Base-by-base conservation (phyloP, 92 coral and sea anemone genomes). In the Galaxea fascicularis region DNA sequence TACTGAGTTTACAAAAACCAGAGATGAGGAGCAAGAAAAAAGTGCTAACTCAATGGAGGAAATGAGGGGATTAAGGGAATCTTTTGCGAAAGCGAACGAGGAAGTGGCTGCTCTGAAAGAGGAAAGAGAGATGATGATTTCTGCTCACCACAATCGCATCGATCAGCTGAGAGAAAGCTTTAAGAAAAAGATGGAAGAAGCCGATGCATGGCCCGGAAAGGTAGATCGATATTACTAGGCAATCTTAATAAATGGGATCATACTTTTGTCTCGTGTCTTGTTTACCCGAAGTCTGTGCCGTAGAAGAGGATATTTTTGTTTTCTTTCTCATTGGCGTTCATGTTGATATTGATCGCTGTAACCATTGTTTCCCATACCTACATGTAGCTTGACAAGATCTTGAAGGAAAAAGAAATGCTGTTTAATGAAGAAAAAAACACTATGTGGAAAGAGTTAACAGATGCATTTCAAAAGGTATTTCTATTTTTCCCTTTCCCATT, bases 81-180 rank as follows among this genome's bases (percentile, higher is more conserved):
- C 89, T 0, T 77, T 87, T 10, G 21, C 77, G 25, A 82, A 66
- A 69, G 79, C 93, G 46, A 94, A 80, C 71, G 89, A 76, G 67
- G 98, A 96, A 64, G 83, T 90, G 13, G 62, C 82, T 30, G 89
- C 91, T 16, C 80, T 94, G 13, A 89, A 91, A 69, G 75, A 65
- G 27, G 98, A 96, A 88, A 93, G 98, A 70, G 98, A 94, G 46
- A 90, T 88, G 87, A 96, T 95, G 89, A 96, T 96, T 29, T 71
- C 88, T 35, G 92, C 99, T 4, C 99, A 96, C 68, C 99, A 96
- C 46, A 93, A 87, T 78, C 96, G 99, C 63, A 96, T 96, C 46
- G 99, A 96, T 63, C 99, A 96, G 70, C 90, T 96, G 52, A 92
- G 99, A 67, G 98, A 96, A 84, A 96, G 99, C 85, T 96, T 94